Evolutionary conservation across 2,113 vertebrate genomes (phyloP).

Genomic region (Acanthisitta chloris): DNA sequence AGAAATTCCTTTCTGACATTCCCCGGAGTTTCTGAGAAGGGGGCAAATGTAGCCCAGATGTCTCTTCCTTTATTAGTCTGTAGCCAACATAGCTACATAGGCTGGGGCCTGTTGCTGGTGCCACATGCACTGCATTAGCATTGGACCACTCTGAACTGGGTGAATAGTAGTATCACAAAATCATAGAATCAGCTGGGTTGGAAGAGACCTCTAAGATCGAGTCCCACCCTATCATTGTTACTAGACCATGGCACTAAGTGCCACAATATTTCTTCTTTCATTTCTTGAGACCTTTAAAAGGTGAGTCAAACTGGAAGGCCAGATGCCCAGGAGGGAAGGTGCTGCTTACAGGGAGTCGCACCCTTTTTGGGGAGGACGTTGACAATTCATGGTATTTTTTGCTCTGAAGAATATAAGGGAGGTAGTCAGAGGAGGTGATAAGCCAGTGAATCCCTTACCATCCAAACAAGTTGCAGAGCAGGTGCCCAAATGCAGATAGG

Average conservation of each 20-base stretch:
- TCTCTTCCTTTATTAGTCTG: not conserved
- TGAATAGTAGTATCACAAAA: no score
- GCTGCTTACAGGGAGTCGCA: not conserved
- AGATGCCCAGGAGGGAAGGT: not conserved
- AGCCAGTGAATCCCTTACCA: not conserved
- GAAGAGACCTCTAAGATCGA: no score
- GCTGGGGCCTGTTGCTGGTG: not conserved
- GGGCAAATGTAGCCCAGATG: not conserved
- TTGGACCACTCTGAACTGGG: not conserved
- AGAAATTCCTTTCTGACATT: not conserved
- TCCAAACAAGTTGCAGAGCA: not conserved
- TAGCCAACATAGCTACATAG: not conserved
- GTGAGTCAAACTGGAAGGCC: not conserved
- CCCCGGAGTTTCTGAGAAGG: not conserved
- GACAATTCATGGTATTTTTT: not conserved
- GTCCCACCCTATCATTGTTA: no score
- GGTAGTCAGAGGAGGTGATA: not conserved
- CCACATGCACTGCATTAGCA: not conserved
- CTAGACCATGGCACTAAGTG: no score
- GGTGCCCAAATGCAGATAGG: not conserved
- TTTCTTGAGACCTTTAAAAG: not conserved
- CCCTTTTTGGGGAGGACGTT: not conserved
- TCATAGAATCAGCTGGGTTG: no score
- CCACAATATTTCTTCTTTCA: not conserved
- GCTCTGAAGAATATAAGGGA: not conserved